A percentile compares a stretch with the other conserved stretches of the same genome.
These are phyloP conservation scores for Perizoma affinitatum DNA, from an alignment of 2,888 invertebrate species.

Conservation along the genomic window DNA sequence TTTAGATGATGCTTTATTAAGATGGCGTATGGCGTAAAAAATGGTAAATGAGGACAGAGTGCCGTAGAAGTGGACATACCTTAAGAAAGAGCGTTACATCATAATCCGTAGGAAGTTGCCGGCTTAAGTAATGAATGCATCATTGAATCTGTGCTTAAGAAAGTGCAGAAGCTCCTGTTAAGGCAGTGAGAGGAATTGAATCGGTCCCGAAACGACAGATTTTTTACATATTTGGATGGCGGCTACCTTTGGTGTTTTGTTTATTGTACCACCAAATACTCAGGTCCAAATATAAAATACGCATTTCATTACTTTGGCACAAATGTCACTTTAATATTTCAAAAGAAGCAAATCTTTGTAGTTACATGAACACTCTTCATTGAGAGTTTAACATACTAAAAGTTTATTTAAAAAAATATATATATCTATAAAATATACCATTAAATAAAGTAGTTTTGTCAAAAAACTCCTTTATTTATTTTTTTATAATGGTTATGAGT, in stretches of 20 bases:
- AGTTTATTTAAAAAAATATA: too few relatives aligned
- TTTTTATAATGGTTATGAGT: too few relatives aligned
- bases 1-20: too few relatives aligned
- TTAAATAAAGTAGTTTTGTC: too few relatives aligned
- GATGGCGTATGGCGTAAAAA: too few relatives aligned
- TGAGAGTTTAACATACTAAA: too few relatives aligned
- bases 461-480: too few relatives aligned
- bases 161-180: constrained; percentile 6
- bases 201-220: constrained; percentile 7
- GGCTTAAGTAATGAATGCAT: constrained; percentile 9
- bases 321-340: neutral
- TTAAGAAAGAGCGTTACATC: constrained; percentile 11
- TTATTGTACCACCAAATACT: constrained; percentile 7
- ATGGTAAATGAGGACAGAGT: too few relatives aligned
- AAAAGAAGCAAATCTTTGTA: neutral
- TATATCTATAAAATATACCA: too few relatives aligned
- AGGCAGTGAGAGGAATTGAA: constrained; percentile 18
- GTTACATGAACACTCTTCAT: too few relatives aligned
- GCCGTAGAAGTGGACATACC: too few relatives aligned
- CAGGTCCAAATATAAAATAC: neutral
- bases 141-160: constrained; percentile 6
- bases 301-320: neutral
- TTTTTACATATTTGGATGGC: constrained; percentile 17
- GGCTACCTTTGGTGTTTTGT: constrained; percentile 13
- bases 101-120: constrained; percentile 13